Base-by-base conservation (phyloP, 2,113 vertebrate genomes). In the Lucifuga dentata region DNA sequence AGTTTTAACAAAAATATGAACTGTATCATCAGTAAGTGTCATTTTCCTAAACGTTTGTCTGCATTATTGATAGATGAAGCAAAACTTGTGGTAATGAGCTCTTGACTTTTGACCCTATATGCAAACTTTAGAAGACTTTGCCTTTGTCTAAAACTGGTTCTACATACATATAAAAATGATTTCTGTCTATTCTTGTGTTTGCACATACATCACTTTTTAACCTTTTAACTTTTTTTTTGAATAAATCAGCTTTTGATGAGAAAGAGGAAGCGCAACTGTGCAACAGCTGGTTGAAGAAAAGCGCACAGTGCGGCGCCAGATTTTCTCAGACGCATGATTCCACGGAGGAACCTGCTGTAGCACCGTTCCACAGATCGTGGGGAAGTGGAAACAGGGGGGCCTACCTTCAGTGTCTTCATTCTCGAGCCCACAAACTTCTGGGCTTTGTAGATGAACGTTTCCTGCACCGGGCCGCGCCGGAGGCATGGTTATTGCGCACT, bases 401-500 rank as follows among this genome's bases (percentile, higher is more conserved):
- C 59, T 86, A 89, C 86, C 85, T 84, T 59, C 20, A 17, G 39
- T 35, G 19, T 26, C 49, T 49, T 44, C 24, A 19, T 17, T 32
- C 17, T 45, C 17, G 70, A 68, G 83, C 60, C 62, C 9, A 10
- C 32, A 69, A 56, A 80, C 71, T 80, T 68, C 52, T 41, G 17
- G 16, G 23, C 46, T 26, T 26, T 23, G 40, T 19, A 35, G 49
- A 17, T 32, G 29, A 77, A 83, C 84, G 77, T 87, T 80, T 72
- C 50, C 23, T 5, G 35, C 71, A 77, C 71, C 64, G 61, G 74
- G 77, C 76, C 29, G 62, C 2, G 67, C 69, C 44, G 69, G 63
- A 74, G 62, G 44, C 79, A 83, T 84, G 41, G 67, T 73, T 13
- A 61, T 41, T 55, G 74, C 55, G 65, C 81, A 53, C 52, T 39